Base-by-base conservation (phyloP, 1,140 invertebrate genomes). In the Aphelenchoides fujianensis region DNA sequence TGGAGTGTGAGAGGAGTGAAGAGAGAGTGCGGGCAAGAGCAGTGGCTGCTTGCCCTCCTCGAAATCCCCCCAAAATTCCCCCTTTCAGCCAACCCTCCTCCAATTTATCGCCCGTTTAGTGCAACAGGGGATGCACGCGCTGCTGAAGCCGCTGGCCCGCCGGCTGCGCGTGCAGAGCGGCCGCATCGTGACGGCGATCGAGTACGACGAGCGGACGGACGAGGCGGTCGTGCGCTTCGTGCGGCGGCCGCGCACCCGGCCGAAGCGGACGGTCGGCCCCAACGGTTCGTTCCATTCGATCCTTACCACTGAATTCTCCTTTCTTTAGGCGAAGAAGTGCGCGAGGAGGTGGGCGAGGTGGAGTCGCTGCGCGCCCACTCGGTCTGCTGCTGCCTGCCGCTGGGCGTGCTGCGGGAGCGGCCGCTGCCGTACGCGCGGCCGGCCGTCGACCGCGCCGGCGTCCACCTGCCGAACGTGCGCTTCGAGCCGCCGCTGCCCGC, bases 401-500 rank as follows among this genome's bases (percentile, higher is more conserved):
- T 63, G 61, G 16, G 31, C 31, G 34, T 19, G 34, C 23, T 63
- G 7, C 34, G 52, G 7, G 61, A 63, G 16, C 7, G 3, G 5
- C 34, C 34, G 28, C 12, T 37, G 12, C 23, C 55, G 5, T 12
- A 59, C 12, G 3, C 7, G 7, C 5, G 52, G 3, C 7, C 16
- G 5, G 5, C 9, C 61, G 16, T 31, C 61, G 16, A 41, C 23
- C 23, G 12, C 41, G 7, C 34, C 12, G 7, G 23, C 23, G 7
- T 63, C 7, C 19, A 19, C 19, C 5, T 23, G 41, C 23, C 55
- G 84, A 90, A 90, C 12, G 92, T 97, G 2, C 90, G 92, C 82
- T 98, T 98, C 86, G 89, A 90, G 78, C 96, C 96, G 5, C 92
- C 94, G 35, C 86, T 98, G 68, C 95, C 95, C 1, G 92, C 96